Conservation (phyloP, 1,140 invertebrate genomes). For the Drosophila ohnishii region DNA sequence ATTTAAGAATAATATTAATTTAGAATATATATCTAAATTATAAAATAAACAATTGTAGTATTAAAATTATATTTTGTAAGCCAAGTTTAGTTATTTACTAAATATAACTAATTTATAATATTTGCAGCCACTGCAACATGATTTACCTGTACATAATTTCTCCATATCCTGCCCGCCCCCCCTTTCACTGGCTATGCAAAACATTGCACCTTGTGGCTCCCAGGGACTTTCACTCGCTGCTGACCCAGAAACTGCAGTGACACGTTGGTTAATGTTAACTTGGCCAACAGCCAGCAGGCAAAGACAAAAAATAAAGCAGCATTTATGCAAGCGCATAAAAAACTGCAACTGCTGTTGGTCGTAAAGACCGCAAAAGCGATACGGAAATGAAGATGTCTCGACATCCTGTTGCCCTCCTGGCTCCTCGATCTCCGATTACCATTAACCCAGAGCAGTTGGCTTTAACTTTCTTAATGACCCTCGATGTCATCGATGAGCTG, state of each 20-base stretch:
- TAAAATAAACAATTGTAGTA: not conserved
- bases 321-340: conserved; percentile 72
- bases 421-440: not conserved
- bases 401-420: conserved; percentile 53
- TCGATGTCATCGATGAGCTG: conserved; percentile 31
- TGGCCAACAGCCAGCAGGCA: conserved; percentile 33
- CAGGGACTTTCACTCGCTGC: conserved; percentile 63
- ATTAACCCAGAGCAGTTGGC: conserved; percentile 33
- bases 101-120: not conserved
- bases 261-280: conserved; percentile 44
- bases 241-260: conserved; percentile 61
- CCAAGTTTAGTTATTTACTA: not conserved
- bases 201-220: conserved; percentile 65
- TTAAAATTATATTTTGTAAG: not conserved
- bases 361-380: conserved; percentile 53
- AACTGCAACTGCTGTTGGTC: conserved; percentile 60
- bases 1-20: not conserved
- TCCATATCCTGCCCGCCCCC: not conserved
- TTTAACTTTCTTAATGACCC: conserved; percentile 60
- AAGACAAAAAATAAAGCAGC: conserved; percentile 31
- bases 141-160: conserved; percentile 22
- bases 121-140: not conserved
- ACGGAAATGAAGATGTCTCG: conserved; percentile 70
- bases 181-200: conserved; percentile 39
- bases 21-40: not conserved